Percentiles rank a stretch among this genome's conserved stretches.
These are phyloP conservation scores for Bhutanitis thaidina DNA, from an alignment of 2,888 invertebrate species.

Conservation along the genomic window DNA sequence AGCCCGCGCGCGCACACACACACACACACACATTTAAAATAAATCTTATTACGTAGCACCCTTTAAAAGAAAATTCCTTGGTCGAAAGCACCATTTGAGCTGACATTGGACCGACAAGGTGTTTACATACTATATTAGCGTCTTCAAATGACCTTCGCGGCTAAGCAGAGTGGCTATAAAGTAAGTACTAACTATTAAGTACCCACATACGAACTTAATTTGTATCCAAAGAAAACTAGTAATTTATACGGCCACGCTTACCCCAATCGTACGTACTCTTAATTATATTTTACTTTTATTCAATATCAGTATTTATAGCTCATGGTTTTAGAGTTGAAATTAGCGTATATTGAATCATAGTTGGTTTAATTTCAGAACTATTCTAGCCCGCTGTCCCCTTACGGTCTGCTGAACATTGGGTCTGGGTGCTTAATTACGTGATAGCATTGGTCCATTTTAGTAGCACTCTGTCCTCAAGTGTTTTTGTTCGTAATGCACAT, in stretches of 20 bases:
- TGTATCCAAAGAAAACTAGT: conserved; percentile 66
- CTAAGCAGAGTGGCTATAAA: conserved; percentile 24
- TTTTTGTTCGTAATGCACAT: conserved; percentile 34
- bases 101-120: conserved; percentile 5
- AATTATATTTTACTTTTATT: conserved; percentile 12
- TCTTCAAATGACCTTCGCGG: conserved; percentile 12
- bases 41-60: neutral
- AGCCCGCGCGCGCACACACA: too few species aligned
- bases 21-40: too few species aligned
- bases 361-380: conserved; percentile 57
- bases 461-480: conserved; percentile 45
- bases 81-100: neutral
- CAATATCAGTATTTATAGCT: conserved; percentile 27
- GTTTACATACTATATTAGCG: conserved; percentile 5
- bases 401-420: conserved; percentile 64
- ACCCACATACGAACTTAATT: conserved; percentile 63
- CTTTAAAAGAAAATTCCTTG: conserved; percentile 1
- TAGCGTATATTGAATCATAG: conserved; percentile 27
- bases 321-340: conserved; percentile 28
- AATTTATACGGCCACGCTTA: conserved; percentile 67
- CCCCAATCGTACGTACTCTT: conserved; percentile 60
- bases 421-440: conserved; percentile 73
- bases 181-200: conserved; percentile 58
- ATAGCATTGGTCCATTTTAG: conserved; percentile 65
- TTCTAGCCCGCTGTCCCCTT: conserved; percentile 54